phyloP scores from a whole-genome alignment of 2,888 invertebrate species.

The Galeruca laticollis region DNA sequence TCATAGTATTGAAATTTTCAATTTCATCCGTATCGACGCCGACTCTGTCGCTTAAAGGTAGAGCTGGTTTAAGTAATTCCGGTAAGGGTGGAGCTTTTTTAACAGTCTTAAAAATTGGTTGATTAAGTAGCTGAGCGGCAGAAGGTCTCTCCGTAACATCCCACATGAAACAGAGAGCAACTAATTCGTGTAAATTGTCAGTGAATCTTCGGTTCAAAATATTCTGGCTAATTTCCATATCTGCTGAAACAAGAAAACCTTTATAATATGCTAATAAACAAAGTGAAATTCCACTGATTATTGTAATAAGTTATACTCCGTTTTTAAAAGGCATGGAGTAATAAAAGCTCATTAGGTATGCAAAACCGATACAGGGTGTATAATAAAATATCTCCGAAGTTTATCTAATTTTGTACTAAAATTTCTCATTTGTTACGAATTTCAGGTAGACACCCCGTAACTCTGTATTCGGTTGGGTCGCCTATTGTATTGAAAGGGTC shows the following conservation, averaged over 20 bases:
- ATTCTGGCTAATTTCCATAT: slow-evolving; percentile 59
- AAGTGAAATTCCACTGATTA: no score
- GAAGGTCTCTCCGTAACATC: slow-evolving; percentile 79
- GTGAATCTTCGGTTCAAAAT: slow-evolving; percentile 76
- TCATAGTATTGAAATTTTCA: slow-evolving; percentile 72
- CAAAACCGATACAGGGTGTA: no score
- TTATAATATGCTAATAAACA: not conserved
- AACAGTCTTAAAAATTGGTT: slow-evolving; percentile 81
- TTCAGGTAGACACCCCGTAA: no score
- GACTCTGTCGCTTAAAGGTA: slow-evolving; percentile 74
- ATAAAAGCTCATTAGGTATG: no score
- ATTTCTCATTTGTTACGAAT: no score
- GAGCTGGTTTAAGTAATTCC: slow-evolving; percentile 76
- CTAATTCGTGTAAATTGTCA: slow-evolving; percentile 82
- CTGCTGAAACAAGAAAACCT: slow-evolving; percentile 50
- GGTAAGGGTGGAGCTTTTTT: slow-evolving; percentile 73
- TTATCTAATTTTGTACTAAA: no score
- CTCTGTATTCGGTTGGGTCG: no score
- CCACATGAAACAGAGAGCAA: slow-evolving; percentile 78
- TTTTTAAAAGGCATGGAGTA: no score
- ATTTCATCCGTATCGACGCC: slow-evolving; percentile 71
- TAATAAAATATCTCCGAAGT: no score
- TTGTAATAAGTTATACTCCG: no score
- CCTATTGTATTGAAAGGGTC: no score
- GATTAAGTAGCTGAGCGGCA: slow-evolving; percentile 76